Conservation (phyloP, 2,113 vertebrate genomes). For the Peromyscus maniculatus region DNA sequence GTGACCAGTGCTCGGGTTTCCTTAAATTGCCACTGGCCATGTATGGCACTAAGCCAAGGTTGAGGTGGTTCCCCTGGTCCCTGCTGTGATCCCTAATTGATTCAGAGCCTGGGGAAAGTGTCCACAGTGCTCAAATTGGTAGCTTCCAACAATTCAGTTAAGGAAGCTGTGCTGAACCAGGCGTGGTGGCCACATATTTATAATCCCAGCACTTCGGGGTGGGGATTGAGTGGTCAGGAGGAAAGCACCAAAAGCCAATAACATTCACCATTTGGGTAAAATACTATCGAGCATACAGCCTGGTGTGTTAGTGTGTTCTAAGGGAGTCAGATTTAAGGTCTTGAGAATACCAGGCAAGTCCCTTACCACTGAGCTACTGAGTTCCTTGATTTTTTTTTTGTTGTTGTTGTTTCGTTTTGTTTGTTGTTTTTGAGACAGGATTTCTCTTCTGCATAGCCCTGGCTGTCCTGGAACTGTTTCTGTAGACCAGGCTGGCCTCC, state of each 20-base stretch:
- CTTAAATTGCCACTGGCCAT: neutral
- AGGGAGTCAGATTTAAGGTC: neutral
- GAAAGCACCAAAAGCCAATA: neutral
- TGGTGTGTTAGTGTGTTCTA: neutral
- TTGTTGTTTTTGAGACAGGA: neutral
- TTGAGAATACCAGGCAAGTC: neutral
- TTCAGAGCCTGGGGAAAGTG: neutral
- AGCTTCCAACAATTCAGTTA: neutral
- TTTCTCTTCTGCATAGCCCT: neutral
- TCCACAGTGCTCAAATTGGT: no score
- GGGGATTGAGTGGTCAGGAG: neutral
- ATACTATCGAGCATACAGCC: neutral
- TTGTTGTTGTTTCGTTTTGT: no score
- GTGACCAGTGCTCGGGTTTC: neutral
- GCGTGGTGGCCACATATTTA: neutral
- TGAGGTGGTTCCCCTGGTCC: neutral
- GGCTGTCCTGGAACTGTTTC: neutral
- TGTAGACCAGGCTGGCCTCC: neutral
- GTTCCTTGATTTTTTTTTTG: neutral
- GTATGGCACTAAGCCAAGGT: neutral
- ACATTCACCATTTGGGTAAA: neutral
- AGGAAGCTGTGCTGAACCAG: neutral
- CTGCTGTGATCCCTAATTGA: neutral
- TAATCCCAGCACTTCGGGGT: neutral
- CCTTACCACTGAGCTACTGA: neutral